A percentile compares a stretch with the other conserved stretches of the same genome.
phyloP scores from a whole-genome alignment of 2,113 vertebrate species.

The Lagopus muta region DNA sequence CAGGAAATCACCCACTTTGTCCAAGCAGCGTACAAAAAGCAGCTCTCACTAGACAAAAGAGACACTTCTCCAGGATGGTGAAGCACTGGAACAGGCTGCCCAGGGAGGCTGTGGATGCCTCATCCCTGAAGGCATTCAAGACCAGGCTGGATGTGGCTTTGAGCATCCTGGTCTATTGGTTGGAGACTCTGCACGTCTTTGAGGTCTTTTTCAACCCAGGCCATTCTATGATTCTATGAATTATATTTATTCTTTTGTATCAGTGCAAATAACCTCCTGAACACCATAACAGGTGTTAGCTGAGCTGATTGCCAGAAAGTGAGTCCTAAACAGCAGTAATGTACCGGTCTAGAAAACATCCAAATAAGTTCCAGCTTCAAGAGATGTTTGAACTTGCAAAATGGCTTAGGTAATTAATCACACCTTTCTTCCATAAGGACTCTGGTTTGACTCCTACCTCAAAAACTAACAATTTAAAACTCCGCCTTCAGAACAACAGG shows the following conservation, averaged over 20 bases:
- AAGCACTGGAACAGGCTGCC: too few relatives aligned
- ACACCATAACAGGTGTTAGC: neutral
- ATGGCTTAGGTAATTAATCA: neutral
- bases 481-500: neutral
- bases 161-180: too few relatives aligned
- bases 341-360: neutral
- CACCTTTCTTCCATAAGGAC: neutral
- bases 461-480: conserved; percentile 1
- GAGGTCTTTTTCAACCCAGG: too few relatives aligned
- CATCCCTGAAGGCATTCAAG: too few relatives aligned
- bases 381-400: conserved; percentile 4
- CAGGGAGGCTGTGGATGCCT: too few relatives aligned
- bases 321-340: neutral
- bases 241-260: neutral
- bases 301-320: neutral
- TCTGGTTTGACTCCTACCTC: neutral
- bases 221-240: neutral
- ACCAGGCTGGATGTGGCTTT: too few relatives aligned
- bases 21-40: neutral
- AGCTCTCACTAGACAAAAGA: neutral
- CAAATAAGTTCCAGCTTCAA: neutral
- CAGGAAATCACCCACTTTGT: conserved; percentile 8
- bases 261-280: neutral
- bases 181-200: too few relatives aligned
- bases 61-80: neutral